phyloP scores from a whole-genome alignment of 2,113 vertebrate species.

The Albula goreensis region DNA sequence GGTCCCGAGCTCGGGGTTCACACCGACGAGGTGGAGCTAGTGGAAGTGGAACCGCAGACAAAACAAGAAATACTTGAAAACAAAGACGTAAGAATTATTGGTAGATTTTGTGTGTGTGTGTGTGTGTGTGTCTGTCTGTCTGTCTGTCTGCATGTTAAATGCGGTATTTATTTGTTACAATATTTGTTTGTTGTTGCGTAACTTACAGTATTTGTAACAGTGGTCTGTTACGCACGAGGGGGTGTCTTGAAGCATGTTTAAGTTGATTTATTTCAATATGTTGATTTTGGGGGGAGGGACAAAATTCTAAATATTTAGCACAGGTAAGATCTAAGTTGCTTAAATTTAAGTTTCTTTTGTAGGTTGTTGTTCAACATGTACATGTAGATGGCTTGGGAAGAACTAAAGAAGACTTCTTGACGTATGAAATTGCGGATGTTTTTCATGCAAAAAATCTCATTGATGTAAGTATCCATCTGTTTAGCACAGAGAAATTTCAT shows the following conservation, averaged over 20 bases:
- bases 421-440: constrained; percentile 88
- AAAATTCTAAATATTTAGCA: no score
- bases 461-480: constrained; percentile 73
- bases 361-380: constrained; percentile 94
- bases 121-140: neutral
- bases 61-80: constrained; percentile 95
- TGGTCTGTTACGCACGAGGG: no score
- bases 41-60: constrained; percentile 81
- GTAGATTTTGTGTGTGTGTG: neutral
- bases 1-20: constrained; percentile 80
- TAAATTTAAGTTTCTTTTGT: neutral
- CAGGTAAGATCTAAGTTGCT: neutral
- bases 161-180: neutral
- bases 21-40: constrained; percentile 81
- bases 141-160: neutral
- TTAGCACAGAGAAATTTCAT: neutral
- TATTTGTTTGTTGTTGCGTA: neutral
- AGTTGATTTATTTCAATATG: no score
- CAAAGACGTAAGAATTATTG: constrained; percentile 79
- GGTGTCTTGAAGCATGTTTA: no score
- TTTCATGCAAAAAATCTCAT: constrained; percentile 92
- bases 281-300: no score
- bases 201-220: neutral
- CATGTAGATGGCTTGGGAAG: constrained; percentile 89
- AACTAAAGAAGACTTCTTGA: constrained; percentile 92